Evolutionary conservation across 2,797 vertebrate species (phyloP), one percentile per base, ranked within the genome.

Genomic region (Fistularia tabacaria): DNA sequence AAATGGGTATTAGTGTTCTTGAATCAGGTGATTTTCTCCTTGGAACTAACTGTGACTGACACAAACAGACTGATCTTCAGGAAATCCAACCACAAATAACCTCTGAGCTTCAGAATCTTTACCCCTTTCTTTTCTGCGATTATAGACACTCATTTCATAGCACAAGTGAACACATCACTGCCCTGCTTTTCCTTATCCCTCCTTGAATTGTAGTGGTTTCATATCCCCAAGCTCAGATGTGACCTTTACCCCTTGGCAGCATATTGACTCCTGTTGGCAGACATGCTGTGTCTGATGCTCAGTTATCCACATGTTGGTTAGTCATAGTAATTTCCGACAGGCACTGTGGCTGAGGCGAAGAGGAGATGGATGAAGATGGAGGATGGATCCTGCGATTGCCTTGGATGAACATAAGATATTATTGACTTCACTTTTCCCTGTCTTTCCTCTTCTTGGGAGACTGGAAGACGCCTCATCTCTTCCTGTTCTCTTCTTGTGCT

Each of bases 391-490:
- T 1, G 41, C 49, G 42, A 44, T 73, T 57, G 51, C 62, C 50
- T 57, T 48, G 50, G 49, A 48, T 15, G 10, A 56, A 60, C 38
- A 43, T n/a, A 67, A 74, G 58, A 25, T 59, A 38, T 40, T 62
- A 57, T 47, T 66, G 62, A 75, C 51, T 68, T 69, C 46, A 57
- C 15, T 46, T 61, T 67, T 66, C 45, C 38, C 57, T 36, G 7
- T 10, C 60, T 48, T 39, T 59, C 53, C 7, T 46, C 58, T 38
- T 60, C 52, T 38, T 45, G 49, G 6, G 56, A 77, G 69, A 74
- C 80, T 74, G 36, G 49, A 49, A 7, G 67, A 79, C 42, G 60
- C 77, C 57, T 82, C 69, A 10, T 65, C 60, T 69, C 67, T 65
- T 64, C 7, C 58, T 38, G 47, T 57, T 76, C 36, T 54, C 36